Conservation (phyloP, 2,113 vertebrate species). For the Upupa epops region DNA sequence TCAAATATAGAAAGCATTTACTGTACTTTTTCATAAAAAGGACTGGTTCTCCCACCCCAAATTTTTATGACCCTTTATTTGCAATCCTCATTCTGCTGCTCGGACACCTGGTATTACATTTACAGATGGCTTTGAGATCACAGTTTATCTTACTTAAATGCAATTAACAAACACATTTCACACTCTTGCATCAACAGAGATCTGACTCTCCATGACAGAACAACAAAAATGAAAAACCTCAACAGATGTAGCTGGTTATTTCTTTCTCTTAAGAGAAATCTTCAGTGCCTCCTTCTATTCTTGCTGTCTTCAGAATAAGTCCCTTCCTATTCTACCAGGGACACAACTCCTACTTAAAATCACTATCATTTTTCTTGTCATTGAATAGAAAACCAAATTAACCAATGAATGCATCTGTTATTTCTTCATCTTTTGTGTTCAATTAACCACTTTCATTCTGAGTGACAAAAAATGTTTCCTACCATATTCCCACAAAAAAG, state of each 20-base stretch:
- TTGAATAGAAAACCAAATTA: conserved; percentile 17
- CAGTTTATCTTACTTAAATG: conserved; percentile 56
- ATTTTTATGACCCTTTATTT: conserved; percentile 26
- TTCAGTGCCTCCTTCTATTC: neutral
- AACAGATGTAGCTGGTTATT: neutral
- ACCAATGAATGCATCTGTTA: conserved; percentile 40
- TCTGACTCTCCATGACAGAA: neutral
- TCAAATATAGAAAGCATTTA: neutral
- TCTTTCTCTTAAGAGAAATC: conserved; percentile 1
- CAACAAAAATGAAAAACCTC: conserved; percentile 17
- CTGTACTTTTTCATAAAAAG: neutral
- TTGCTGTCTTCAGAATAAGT: neutral
- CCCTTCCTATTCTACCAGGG: neutral
- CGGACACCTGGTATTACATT: conserved; percentile 49
- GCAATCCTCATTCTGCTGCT: neutral
- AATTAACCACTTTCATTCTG: conserved; percentile 36
- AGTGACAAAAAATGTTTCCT: conserved; percentile 41
- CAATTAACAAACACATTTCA: conserved; percentile 61
- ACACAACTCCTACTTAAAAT: conserved; percentile 36
- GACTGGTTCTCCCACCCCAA: neutral
- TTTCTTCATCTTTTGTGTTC: conserved; percentile 49
- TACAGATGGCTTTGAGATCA: conserved; percentile 60
- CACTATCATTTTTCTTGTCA: neutral
- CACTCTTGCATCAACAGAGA: conserved; percentile 43
- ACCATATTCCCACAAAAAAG: conserved; percentile 57